Conservation (phyloP, 2,797 vertebrate species). For the Microctenopoma steveboyesi region DNA sequence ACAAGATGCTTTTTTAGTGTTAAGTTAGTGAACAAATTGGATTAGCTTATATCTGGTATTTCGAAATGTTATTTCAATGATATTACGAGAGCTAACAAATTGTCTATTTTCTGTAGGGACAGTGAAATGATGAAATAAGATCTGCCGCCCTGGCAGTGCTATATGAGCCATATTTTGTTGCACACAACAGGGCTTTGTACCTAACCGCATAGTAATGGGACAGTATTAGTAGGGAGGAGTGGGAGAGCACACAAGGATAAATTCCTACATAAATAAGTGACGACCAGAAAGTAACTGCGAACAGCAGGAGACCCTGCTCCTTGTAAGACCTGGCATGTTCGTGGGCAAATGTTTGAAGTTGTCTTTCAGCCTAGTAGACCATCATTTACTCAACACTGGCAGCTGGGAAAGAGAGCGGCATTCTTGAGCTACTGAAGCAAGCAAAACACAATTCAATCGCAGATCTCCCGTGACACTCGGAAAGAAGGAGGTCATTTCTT, state of each 20-base stretch:
- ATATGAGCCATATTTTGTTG: constrained; percentile 55
- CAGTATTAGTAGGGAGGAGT: constrained; percentile 70
- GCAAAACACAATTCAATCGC: constrained; percentile 49
- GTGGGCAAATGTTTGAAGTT: constrained; percentile 53
- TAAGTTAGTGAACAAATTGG: neutral
- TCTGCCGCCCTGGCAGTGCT: constrained; percentile 1
- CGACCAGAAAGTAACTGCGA: constrained; percentile 60
- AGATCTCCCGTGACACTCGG: constrained; percentile 43
- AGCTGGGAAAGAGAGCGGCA: constrained; percentile 47
- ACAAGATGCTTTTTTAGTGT: neutral
- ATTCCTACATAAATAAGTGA: constrained; percentile 81
- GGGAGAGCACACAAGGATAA: constrained; percentile 54
- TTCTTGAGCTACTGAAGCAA: constrained; percentile 44
- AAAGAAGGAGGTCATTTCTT: constrained; percentile 50
- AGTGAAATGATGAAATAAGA: too few relatives aligned
- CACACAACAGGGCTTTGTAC: constrained; percentile 74
- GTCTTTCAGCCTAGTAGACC: constrained; percentile 58
- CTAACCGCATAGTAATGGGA: constrained; percentile 63
- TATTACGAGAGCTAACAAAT: neutral
- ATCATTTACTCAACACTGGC: constrained; percentile 63
- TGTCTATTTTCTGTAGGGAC: too few relatives aligned
- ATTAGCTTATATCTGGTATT: neutral
- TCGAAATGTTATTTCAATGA: neutral
- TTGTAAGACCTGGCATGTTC: constrained; percentile 43
- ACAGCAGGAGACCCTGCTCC: constrained; percentile 52